Evolutionary conservation across 2,113 vertebrate species (phyloP).

Genomic region (Strigops habroptila): DNA sequence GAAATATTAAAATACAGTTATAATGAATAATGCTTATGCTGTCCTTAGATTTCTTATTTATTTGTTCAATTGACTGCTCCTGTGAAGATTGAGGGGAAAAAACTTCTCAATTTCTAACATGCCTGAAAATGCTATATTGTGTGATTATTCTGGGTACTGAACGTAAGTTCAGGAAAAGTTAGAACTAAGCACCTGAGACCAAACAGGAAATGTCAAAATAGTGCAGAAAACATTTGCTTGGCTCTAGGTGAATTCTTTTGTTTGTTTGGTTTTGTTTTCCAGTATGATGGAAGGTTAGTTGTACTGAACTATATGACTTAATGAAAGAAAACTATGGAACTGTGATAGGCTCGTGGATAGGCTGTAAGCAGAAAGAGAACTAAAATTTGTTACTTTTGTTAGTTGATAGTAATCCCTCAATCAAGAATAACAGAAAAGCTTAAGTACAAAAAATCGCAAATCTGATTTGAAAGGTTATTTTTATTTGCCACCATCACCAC

Average conservation of each 20-base stretch:
- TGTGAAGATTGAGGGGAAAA: background rate
- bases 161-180: background rate
- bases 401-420: background rate
- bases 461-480: background rate
- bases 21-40: background rate
- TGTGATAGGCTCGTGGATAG: background rate
- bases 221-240: background rate
- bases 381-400: background rate
- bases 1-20: background rate
- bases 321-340: background rate
- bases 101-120: background rate
- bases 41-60: background rate
- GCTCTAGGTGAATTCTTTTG: background rate
- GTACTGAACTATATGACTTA: background rate
- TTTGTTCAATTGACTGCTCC: background rate
- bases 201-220: background rate
- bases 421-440: background rate
- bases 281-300: background rate
- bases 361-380: background rate
- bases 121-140: background rate
- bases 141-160: background rate
- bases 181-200: background rate
- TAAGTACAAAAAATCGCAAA: background rate
- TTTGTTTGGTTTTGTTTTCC: background rate
- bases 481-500: background rate